A percentile compares a stretch with the other conserved stretches of the same genome.
Evolutionary conservation across 1,140 invertebrate genomes (phyloP).

Genomic region (Eurosta solidaginis): DNA sequence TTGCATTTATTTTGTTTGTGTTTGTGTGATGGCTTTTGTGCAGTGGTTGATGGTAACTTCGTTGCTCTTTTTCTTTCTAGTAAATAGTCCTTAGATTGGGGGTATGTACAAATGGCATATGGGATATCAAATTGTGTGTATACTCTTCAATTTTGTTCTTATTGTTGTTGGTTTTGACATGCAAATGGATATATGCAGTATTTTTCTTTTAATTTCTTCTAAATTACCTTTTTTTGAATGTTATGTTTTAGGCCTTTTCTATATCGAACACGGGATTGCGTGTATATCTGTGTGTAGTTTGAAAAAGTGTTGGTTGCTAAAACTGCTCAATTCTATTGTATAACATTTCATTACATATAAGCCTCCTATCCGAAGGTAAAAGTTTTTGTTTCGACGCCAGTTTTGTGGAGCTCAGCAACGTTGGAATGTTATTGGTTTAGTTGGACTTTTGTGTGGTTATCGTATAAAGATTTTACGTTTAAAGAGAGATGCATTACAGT

Average conservation of each 20-base stretch:
- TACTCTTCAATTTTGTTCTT: background rate
- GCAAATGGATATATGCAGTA: background rate
- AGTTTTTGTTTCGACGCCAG: background rate
- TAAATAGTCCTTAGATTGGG: background rate
- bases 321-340: background rate
- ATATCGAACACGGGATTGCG: background rate
- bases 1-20: constrained; percentile 1
- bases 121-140: constrained; percentile 4
- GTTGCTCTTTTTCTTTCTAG: background rate
- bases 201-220: background rate
- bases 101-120: background rate
- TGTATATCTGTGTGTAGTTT: background rate
- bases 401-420: background rate
- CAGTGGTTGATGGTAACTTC: background rate
- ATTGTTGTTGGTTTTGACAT: background rate
- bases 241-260: background rate
- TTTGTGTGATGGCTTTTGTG: background rate
- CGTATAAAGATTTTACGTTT: no score
- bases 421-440: background rate
- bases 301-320: background rate
- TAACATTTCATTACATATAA: background rate
- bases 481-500: no score
- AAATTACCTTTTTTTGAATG: background rate
- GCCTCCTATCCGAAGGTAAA: background rate
- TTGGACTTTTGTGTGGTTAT: no score